Evolutionary conservation across 2,888 invertebrate species (phyloP).

Genomic region (Andrena flavipes): DNA sequence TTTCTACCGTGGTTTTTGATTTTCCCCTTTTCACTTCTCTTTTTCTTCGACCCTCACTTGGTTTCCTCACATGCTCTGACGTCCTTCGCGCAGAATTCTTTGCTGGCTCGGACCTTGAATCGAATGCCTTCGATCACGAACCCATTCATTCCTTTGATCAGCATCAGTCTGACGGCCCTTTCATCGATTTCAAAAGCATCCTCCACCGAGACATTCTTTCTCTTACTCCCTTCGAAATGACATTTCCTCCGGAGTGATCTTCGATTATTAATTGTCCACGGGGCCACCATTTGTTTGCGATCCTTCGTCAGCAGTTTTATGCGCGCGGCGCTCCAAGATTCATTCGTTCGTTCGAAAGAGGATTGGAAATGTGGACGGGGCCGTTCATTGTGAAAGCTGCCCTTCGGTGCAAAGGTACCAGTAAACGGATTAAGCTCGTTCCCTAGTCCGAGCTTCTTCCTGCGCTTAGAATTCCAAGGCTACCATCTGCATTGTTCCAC

Average conservation of each 20-base stretch:
- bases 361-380: constrained; percentile 4
- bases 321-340: not conserved
- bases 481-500: constrained; percentile 15
- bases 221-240: constrained; percentile 13
- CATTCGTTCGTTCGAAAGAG: constrained; percentile 7
- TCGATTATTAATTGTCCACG: constrained; percentile 41
- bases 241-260: constrained; percentile 25
- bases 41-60: constrained; percentile 24
- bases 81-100: constrained; percentile 33
- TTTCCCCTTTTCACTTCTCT: constrained; percentile 1
- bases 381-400: not conserved
- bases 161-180: constrained; percentile 16
- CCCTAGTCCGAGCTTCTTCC: not conserved
- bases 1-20: constrained; percentile 35
- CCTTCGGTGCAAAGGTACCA: not conserved
- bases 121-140: constrained; percentile 39
- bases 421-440: constrained; percentile 1
- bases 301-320: constrained; percentile 6
- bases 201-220: constrained; percentile 9
- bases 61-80: constrained; percentile 36
- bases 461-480: not conserved
- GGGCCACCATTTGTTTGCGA: constrained; percentile 14
- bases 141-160: constrained; percentile 54
- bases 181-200: constrained; percentile 33
- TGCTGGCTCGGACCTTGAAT: constrained; percentile 25